phyloP scores from a whole-genome alignment of 2,113 vertebrate genomes.

The Phasianus colchicus region DNA sequence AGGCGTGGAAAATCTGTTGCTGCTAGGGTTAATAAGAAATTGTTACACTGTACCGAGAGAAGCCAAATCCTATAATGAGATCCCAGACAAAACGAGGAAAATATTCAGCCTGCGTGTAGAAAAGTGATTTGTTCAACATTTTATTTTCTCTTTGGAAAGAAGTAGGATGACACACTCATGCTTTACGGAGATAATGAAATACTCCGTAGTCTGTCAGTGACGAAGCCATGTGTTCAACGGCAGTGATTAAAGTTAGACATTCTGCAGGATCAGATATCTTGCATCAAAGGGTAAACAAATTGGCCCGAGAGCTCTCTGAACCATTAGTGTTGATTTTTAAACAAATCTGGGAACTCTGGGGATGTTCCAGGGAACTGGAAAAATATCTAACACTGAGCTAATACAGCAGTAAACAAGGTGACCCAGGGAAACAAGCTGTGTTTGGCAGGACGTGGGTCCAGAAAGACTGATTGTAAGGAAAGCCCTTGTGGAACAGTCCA shows the following conservation, averaged over 20 bases:
- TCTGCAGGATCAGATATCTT: constrained; percentile 69
- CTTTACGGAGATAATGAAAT: constrained; percentile 39
- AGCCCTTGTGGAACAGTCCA: neutral
- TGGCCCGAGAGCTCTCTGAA: constrained; percentile 37
- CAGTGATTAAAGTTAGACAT: constrained; percentile 59
- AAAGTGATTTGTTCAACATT: constrained; percentile 16
- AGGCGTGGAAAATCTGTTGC: neutral
- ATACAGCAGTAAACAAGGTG: constrained; percentile 39
- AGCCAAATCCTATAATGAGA: neutral
- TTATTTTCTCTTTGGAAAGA: constrained; percentile 45
- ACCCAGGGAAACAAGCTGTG: neutral
- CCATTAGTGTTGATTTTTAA: constrained; percentile 48
- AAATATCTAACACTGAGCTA: constrained; percentile 18
- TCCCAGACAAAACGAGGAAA: constrained; percentile 7
- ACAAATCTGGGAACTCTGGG: constrained; percentile 58
- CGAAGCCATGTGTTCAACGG: neutral
- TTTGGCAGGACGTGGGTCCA: neutral
- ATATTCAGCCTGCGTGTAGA: neutral
- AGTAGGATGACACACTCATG: constrained; percentile 30
- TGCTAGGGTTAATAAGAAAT: neutral
- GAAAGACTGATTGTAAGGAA: neutral
- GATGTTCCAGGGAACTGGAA: constrained; percentile 35
- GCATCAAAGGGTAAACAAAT: constrained; percentile 68
- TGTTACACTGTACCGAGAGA: neutral
- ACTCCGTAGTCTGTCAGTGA: constrained; percentile 25